Evolutionary conservation across 2,797 vertebrate species (phyloP), one percentile per base, ranked within the genome.

Genomic region (Clarias platycephalus): DNA sequence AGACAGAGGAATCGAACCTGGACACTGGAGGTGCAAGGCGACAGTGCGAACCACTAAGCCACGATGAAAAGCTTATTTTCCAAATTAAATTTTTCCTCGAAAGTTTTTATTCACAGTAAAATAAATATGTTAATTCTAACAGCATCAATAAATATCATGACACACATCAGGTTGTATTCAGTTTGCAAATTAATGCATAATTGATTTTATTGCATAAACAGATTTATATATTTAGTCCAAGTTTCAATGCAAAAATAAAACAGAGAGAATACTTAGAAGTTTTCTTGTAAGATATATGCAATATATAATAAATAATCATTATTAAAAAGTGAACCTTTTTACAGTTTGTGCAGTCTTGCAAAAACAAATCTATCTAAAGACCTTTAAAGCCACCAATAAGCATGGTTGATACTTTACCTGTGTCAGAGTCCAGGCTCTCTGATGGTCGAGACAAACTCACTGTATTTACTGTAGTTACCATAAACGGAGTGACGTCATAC

Each of bases 401-500:
- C 63, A 37, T 31, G 80, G 5, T 66, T 18, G 10, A 57, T 2
- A 5, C 31, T 70, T 70, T 81, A 81, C 80, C 80, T 81, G 64
- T 53, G 68, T 53, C 80, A 58, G 53, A 81, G 10, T 81, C 64
- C 80, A 24, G 44, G 8, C 22, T 28, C 28, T 34, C 18, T 55
- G 79, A 12, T 34, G 44, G 2, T 15, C 44, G 74, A 62, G 5
- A 20, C 40, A 53, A 34, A 57, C 44, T 24, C 20, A 12, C 79
- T 55, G 64, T 22, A 16, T 68, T 18, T 58, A 57, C 37, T 12
- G 44, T 49, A 49, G 44, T 70, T 68, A 81, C 49, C 57, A 70
- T 70, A n/a, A 81, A 40, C 49, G n/a, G 0, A 9, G 49, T 81
- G 80, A 81, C 80, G 66, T 70, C 80, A 81, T 1, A 12, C 8